Base-by-base conservation (phyloP, 2,797 vertebrate species). In the Delichon dasypus region DNA sequence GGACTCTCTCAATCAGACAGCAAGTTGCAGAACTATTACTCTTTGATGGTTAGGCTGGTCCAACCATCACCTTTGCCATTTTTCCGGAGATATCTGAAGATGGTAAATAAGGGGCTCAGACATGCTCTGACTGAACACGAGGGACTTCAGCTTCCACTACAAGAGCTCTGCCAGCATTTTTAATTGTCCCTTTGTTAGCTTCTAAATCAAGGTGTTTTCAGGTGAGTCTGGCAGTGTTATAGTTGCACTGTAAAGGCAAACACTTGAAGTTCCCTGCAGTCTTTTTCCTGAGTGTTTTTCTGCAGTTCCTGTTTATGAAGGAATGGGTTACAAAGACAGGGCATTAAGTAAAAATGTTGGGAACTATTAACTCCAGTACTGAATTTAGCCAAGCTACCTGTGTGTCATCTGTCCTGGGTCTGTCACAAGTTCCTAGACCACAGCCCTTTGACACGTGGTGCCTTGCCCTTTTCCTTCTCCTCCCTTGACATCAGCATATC, bases 381-480 rank as follows among this genome's bases (percentile, higher is more conserved):
- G 80, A 90, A 62, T 83, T 86, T 42, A 96, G 85, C 64, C 34
- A 85, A 84, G 85, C n/a, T 93, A 61, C 76, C 58, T 82, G 57
- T 95, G 77, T 92, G 83, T 96, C 80, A 82, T 67, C 88, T 92
- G 45, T 91, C 67, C 57, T 79, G 77, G 85, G 61, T 77, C 88
- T 93, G 80, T 80, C 74, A 80, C 57, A 48, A 88, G 55, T 91
- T 91, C 53, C 57, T 87, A 58, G 91, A 62, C 83, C 60, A 50
- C 83, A 94, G 88, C 93, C 88, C 91, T 82, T 80, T 88, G 93
- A 95, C 91, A 96, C 19, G 6, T 94, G 88, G 95, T 96, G 95
- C 95, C 96, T 97, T 96, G 89, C 88, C 83, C 38, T 85, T 74
- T 66, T 88, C 76, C 29, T 94, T 53, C n/a, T 90, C 32, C 19